phyloP scores from a whole-genome alignment of 2,888 invertebrate species.

The Acholoe squamosa region DNA sequence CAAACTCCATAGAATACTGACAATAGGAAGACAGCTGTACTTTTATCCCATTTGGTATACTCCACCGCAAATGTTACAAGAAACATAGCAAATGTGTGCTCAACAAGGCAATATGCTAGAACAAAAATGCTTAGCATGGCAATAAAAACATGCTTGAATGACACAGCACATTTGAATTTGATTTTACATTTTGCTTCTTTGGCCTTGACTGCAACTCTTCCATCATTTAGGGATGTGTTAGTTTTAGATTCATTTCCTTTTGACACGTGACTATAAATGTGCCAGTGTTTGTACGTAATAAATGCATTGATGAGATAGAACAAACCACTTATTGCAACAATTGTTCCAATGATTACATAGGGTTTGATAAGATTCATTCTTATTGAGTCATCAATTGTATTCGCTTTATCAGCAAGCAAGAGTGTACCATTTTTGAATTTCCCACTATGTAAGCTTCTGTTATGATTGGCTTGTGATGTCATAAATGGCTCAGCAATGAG shows the following conservation, averaged over 20 bases:
- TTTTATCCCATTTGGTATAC: not conserved
- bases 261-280: not conserved
- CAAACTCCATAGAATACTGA: not conserved
- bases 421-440: not conserved
- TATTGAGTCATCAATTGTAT: not conserved
- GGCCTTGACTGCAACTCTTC: not conserved
- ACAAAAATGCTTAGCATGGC: not conserved
- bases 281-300: not conserved
- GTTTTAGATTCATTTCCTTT: not conserved
- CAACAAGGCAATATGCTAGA: not conserved
- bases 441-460: not conserved
- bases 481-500: conserved; percentile 14
- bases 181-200: not conserved
- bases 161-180: not conserved
- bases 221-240: not conserved
- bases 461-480: not conserved
- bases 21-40: not conserved
- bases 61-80: not conserved
- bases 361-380: not conserved
- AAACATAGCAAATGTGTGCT: not conserved
- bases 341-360: not conserved
- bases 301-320: not conserved
- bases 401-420: too few species aligned
- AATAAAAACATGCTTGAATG: not conserved
- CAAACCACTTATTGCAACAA: not conserved